Percentiles rank a stretch among this genome's conserved stretches.
phyloP scores from a whole-genome alignment of 2,113 vertebrate species.

The Leucoraja erinaceus region DNA sequence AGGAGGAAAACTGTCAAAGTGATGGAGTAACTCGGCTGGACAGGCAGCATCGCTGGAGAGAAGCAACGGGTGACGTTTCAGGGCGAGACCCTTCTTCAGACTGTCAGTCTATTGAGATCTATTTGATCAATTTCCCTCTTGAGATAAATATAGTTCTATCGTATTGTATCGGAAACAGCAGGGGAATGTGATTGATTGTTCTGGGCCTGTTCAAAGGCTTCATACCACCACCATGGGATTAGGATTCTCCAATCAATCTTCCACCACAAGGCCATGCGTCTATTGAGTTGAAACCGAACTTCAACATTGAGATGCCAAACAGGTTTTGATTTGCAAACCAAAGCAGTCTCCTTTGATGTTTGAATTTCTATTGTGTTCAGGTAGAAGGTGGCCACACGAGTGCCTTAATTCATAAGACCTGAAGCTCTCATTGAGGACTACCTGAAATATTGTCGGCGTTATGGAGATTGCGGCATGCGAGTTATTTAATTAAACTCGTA shows the following conservation, averaged over 20 bases:
- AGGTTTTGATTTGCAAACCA: neutral
- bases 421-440: neutral
- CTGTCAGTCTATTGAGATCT: neutral
- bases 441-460: neutral
- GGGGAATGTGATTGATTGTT: neutral
- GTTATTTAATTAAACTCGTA: slow-evolving; percentile 12
- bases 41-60: too few species aligned
- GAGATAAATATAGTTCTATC: too few species aligned
- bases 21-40: too few species aligned
- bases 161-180: neutral
- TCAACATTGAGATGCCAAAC: neutral
- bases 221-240: too few species aligned
- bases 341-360: neutral
- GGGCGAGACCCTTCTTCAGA: too few species aligned
- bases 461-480: neutral
- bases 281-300: neutral
- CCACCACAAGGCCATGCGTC: neutral
- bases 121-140: too few species aligned
- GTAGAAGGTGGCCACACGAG: neutral
- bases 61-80: too few species aligned
- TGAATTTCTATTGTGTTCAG: neutral
- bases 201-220: neutral
- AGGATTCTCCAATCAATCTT: neutral
- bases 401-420: neutral
- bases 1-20: too few species aligned